Base-by-base conservation (phyloP, 1,140 invertebrate genomes). In the Pomacea maculata region DNA sequence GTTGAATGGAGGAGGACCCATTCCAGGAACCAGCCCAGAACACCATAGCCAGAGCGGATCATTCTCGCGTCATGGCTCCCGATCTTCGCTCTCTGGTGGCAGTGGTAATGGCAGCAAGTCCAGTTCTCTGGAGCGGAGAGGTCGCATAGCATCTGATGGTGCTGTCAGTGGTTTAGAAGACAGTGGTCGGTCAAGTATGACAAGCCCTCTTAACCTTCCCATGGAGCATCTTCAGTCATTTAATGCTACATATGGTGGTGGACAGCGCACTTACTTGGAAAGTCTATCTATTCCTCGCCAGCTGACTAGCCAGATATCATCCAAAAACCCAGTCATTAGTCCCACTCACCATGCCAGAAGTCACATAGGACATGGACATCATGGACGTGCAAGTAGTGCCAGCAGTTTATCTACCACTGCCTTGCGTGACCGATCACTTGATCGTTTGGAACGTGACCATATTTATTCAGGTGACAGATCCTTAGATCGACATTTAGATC, bases 401-500 rank as follows among this genome's bases (percentile, higher is more conserved):
- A 83, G 80, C n/a, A 87, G 85, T 79, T 79, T 85, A 55, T 78
- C 79, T 54, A 85, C 83, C 29, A 65, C 73, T 78, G 81, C 84
- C 10, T 78, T 83, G 7, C 75, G 85, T 29, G 85, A 87, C 57
- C 34, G 86, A 72, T 88, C 87, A 54, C 64, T 86, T 54, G 87
- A 88, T 77, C 84, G 86, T 78, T 63, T 87, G 64, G 87, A 88
- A 67, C 80, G 80, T 71, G 85, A 86, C 34, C 77, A 83, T 61
- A 72, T 83, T 11, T 85, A 87, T 17, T 83, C 85, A 74, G 84
- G 85, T 79, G 88, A 89, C 15, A 75, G 86, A 17, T 87, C 88
- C 45, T 79, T 89, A 70, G 87, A 89, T 64, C 82, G 87, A 79
- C 86, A 89, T 52, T 83, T 88, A 83, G 87, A 87, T 55, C 85